These are phyloP conservation scores for Bufotes viridis DNA, from an alignment of 2,797 vertebrate species.

Conservation along the genomic window DNA sequence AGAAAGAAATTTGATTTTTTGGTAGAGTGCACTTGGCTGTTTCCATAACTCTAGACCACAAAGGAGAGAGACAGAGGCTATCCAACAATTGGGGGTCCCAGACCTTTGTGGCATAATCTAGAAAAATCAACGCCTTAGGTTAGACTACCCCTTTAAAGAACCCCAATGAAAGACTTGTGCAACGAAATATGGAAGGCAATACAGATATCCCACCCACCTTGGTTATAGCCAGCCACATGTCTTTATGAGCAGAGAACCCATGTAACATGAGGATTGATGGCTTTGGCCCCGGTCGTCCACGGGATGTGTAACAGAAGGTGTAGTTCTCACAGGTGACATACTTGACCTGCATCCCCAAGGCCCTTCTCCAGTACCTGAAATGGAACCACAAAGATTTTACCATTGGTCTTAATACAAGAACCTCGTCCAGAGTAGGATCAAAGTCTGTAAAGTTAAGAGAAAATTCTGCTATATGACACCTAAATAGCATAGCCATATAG, in stretches of 20 bases:
- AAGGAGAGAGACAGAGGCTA: too few species aligned
- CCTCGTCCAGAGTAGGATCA: neutral
- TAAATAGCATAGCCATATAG: neutral
- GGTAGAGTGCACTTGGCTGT: too few species aligned
- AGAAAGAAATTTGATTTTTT: too few species aligned
- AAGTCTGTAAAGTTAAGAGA: neutral
- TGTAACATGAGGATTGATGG: constrained; percentile 91
- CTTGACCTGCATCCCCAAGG: constrained; percentile 83
- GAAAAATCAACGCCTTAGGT: too few species aligned
- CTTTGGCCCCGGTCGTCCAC: constrained; percentile 80
- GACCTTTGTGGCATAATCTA: too few species aligned
- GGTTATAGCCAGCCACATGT: constrained; percentile 91
- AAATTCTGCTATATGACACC: neutral
- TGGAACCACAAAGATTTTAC: neutral
- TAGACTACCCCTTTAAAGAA: neutral
- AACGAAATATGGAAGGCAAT: neutral
- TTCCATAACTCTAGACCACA: too few species aligned
- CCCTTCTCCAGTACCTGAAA: constrained; percentile 86
- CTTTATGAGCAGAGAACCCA: constrained; percentile 93
- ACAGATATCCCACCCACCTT: constrained; percentile 75
- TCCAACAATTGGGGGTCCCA: too few species aligned
- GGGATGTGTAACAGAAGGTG: constrained; percentile 87
- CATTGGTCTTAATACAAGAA: neutral
- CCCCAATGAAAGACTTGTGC: neutral
- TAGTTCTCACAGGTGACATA: constrained; percentile 79